These are phyloP conservation scores for Epirrhoe tristata DNA, from an alignment of 2,888 invertebrate species.

Conservation along the genomic window DNA sequence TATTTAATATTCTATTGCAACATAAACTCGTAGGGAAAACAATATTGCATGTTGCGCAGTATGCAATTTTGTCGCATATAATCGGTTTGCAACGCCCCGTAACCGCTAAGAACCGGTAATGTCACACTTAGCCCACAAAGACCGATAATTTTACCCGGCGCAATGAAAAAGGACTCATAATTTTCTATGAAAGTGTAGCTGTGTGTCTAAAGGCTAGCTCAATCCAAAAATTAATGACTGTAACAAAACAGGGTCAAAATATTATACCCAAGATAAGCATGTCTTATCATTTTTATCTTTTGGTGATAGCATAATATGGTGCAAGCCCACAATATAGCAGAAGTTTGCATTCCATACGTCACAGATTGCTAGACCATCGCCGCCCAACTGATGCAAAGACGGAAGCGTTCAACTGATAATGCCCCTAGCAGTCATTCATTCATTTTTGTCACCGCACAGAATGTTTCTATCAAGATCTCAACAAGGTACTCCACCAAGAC, in stretches of 20 bases:
- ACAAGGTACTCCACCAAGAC: no score
- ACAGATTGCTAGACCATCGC: no score
- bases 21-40: constrained; percentile 33
- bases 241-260: not conserved
- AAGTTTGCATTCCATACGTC: no score
- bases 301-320: no score
- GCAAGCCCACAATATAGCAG: no score
- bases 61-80: constrained; percentile 54
- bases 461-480: no score
- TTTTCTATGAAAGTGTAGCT: constrained; percentile 37
- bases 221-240: not conserved
- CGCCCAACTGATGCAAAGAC: no score
- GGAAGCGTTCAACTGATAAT: no score
- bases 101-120: constrained; percentile 42
- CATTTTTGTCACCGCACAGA: no score
- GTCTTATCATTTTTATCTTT: no score
- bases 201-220: constrained; percentile 6
- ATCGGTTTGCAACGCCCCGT: constrained; percentile 58
- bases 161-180: constrained; percentile 50
- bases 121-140: constrained; percentile 57
- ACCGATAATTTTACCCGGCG: constrained; percentile 57
- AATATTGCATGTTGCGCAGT: constrained; percentile 41
- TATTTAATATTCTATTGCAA: constrained; percentile 1
- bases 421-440: no score
- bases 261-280: no score